Percentiles rank a stretch among this genome's conserved stretches.
Evolutionary conservation across 2,888 invertebrate species (phyloP).

Genomic region (Copidosoma aretas): DNA sequence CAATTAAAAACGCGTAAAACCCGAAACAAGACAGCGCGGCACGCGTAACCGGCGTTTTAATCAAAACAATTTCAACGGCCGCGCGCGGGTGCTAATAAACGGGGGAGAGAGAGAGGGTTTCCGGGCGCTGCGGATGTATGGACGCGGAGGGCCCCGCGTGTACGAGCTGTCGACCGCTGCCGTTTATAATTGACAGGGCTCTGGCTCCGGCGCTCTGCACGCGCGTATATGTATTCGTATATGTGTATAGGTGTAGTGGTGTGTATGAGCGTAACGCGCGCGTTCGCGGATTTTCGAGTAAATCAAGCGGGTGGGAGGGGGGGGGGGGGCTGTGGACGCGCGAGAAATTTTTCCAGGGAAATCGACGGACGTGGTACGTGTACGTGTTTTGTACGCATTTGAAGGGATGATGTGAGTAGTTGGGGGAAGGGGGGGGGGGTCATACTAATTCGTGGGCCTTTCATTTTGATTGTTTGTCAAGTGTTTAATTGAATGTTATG

Average conservation of each 20-base stretch:
- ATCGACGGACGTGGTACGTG: no score
- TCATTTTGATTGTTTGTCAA: no score
- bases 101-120: no score
- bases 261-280: not conserved
- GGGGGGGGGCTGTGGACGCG: not conserved
- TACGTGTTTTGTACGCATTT: no score
- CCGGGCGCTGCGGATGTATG: no score
- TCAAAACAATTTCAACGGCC: slow-evolving; percentile 36
- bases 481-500: no score
- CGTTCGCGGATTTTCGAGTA: slow-evolving; percentile 29
- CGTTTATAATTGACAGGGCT: slow-evolving; percentile 33
- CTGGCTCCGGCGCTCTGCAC: no score
- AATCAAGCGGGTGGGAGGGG: slow-evolving; percentile 19
- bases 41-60: slow-evolving; percentile 28
- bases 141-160: no score
- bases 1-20: slow-evolving; percentile 33
- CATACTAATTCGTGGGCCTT: no score
- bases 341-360: slow-evolving; percentile 11
- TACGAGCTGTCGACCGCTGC: not conserved
- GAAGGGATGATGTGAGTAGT: no score
- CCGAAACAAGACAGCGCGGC: not conserved
- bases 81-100: not conserved
- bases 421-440: no score
- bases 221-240: no score
- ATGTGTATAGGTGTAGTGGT: not conserved